Evolutionary conservation across 2,113 vertebrate genomes (phyloP).

Genomic region (Scytalopus superciliaris): DNA sequence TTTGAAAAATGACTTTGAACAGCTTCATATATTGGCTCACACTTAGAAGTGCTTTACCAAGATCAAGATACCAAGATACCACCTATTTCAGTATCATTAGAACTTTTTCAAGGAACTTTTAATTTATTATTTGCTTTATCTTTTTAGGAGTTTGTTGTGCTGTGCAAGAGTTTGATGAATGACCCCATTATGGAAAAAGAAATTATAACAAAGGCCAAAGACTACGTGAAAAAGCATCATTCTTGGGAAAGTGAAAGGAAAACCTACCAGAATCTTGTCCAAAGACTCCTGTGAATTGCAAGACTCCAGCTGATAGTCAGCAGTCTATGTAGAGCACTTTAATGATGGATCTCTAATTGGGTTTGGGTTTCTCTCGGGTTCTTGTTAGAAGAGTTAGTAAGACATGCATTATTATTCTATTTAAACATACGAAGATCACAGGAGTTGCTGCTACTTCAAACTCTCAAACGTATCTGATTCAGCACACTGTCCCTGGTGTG

Average conservation of each 20-base stretch:
- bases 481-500: neutral
- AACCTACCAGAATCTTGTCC: constrained; percentile 82
- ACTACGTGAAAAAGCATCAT: constrained; percentile 79
- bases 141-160: constrained; percentile 86
- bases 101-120: neutral
- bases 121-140: neutral
- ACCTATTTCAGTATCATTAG: neutral
- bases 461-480: neutral
- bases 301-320: neutral
- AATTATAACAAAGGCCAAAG: constrained; percentile 77
- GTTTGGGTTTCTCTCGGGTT: neutral
- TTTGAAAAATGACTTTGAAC: neutral
- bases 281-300: constrained; percentile 59
- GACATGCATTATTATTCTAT: neutral
- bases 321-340: neutral
- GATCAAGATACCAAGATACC: neutral
- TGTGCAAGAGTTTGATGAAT: constrained; percentile 81
- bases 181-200: constrained; percentile 73
- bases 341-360: neutral
- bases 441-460: neutral
- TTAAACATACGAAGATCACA: neutral
- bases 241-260: constrained; percentile 77
- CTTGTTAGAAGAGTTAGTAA: neutral
- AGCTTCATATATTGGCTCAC: neutral
- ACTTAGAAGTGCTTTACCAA: neutral